A percentile compares a stretch with the other conserved stretches of the same genome.
These are phyloP conservation scores for Porphyrio hochstetteri DNA, from an alignment of 2,113 vertebrate species.

Conservation along the genomic window DNA sequence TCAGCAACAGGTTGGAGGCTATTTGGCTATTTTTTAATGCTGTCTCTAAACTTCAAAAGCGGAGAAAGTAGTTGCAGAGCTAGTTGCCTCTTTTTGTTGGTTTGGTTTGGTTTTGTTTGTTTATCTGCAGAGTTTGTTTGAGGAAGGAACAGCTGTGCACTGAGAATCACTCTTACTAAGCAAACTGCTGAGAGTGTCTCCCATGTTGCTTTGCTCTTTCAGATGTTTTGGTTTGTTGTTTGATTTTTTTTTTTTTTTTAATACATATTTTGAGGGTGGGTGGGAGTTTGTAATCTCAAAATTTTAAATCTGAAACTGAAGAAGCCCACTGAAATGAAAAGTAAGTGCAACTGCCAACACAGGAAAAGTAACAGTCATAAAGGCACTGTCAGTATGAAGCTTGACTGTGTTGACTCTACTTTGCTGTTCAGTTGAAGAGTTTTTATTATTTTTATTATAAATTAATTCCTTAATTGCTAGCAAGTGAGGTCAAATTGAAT, in stretches of 20 bases:
- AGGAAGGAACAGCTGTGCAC: conserved; percentile 32
- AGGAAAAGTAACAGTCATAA: not conserved
- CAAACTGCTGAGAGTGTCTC: not conserved
- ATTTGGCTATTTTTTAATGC: conserved; percentile 80
- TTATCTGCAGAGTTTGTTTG: not conserved
- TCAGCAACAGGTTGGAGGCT: conserved; percentile 96
- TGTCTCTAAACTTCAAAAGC: conserved; percentile 80
- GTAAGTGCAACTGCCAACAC: accelerated
- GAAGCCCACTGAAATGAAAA: not conserved
- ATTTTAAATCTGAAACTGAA: not conserved
- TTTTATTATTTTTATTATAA: not conserved
- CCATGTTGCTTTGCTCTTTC: not conserved
- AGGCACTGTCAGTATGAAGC: not conserved
- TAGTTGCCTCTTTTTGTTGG: not conserved
- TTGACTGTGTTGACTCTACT: not conserved
- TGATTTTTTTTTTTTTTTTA: no score
- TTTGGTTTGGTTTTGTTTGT: not conserved
- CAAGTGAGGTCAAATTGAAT: not conserved
- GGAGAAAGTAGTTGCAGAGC: conserved; percentile 65
- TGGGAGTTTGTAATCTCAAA: not conserved
- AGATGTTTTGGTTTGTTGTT: not conserved
- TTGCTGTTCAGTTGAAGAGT: not conserved
- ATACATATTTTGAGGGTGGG: not conserved
- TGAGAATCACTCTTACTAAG: not conserved
- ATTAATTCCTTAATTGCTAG: not conserved